Evolutionary conservation across 92 coral and sea anemone genomes (phyloP).

Genomic region (Bergia sp.): DNA sequence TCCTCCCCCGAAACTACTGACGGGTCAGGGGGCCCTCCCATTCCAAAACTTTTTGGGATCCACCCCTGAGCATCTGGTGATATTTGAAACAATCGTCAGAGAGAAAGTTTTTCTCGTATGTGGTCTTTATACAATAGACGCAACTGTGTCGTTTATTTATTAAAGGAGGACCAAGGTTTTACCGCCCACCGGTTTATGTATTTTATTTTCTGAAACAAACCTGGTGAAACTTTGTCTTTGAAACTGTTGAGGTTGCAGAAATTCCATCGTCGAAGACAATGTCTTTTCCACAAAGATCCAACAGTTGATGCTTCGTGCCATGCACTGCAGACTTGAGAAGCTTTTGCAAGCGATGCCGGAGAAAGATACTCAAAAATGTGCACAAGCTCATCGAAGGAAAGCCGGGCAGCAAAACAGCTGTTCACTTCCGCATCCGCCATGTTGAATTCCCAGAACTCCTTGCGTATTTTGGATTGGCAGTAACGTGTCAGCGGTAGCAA

Average conservation of each 20-base stretch:
- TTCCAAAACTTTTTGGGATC: too few species aligned
- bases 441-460: conserved; percentile 40
- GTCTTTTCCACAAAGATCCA: conserved; percentile 81
- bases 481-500: conserved; percentile 56
- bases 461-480: not conserved
- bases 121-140: too few species aligned
- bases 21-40: too few species aligned
- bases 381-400: conserved; percentile 78
- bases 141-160: not conserved
- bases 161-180: not conserved
- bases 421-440: conserved; percentile 69
- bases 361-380: conserved; percentile 71
- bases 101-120: too few species aligned
- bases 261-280: conserved; percentile 81
- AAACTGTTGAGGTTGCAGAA: conserved; percentile 70
- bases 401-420: not conserved
- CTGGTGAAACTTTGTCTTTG: conserved; percentile 64
- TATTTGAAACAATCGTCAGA: too few species aligned
- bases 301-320: conserved; percentile 84
- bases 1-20: too few species aligned
- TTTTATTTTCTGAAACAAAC: conserved; percentile 35
- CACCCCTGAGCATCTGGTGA: too few species aligned
- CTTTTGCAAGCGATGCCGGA: conserved; percentile 64
- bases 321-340: conserved; percentile 71
- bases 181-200: not conserved